Conservation (phyloP, 2,888 invertebrate species). For the Bugula neritina region DNA sequence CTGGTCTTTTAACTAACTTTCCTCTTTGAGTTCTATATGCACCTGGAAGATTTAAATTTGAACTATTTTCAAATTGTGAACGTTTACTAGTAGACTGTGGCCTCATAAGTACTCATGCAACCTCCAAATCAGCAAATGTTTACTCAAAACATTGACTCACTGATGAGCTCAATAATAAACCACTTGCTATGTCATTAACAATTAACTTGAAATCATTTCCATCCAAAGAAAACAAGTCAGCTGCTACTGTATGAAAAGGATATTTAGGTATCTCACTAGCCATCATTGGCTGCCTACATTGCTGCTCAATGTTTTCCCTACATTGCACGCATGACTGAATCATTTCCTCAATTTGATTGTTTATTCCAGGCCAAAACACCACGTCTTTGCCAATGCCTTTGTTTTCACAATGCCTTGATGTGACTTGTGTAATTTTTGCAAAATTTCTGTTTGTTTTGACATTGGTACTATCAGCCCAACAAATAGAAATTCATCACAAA, state of each 20-base stretch:
- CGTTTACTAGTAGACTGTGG: neutral
- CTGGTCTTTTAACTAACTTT: neutral
- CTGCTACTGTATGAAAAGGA: neutral
- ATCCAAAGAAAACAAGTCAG: constrained; percentile 3
- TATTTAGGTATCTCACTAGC: neutral
- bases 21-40: neutral
- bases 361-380: constrained; percentile 27
- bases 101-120: neutral
- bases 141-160: neutral
- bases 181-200: neutral
- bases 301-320: neutral
- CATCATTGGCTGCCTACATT: neutral
- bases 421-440: constrained; percentile 25
- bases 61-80: too few relatives aligned
- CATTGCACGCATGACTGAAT: neutral
- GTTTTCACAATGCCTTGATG: constrained; percentile 27
- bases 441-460: constrained; percentile 5
- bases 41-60: neutral
- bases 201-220: neutral
- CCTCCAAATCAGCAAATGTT: neutral
- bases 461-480: neutral
- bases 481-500: neutral
- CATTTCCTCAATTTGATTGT: constrained; percentile 6
- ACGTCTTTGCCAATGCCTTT: constrained; percentile 6
- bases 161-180: neutral